Evolutionary conservation across 2,888 invertebrate genomes (phyloP), one percentile per base, ranked within the genome.

Genomic region (Halictus ligatus): DNA sequence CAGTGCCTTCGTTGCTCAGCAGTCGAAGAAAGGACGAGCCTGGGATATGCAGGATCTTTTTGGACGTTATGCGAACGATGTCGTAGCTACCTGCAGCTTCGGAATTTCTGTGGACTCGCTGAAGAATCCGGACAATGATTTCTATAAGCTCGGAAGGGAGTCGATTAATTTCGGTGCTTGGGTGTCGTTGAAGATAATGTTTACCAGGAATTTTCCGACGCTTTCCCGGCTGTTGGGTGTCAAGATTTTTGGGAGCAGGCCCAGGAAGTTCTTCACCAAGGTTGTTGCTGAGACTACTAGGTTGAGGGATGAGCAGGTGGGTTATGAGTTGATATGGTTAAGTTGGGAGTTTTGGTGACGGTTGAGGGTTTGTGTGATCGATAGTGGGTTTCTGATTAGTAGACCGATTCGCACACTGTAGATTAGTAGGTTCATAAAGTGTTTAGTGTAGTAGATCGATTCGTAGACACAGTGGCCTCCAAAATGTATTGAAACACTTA

Each of bases 21-120:
- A 80, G 87, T 25, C 79, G 81, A 18, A 48, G 83, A 4, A 77
- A 73, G 8, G 84, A 83, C 5, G 67, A 79, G 2, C 50, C 46
- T 75, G 94, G 5, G 92, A 95, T 18, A 87, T 93, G 60, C 94
- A 94, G 84, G 94, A 95, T 7, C 80, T 83, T 0, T 92, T 93
- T 35, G 86, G 90, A 0, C 82, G 92, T 46, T 93, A 89, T 69
- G 88, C 93, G 15, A 92, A 88, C 43, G 94, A 94, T 78, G 91
- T 94, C 0, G 91, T 94, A 4, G 93, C 93, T 2, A 91, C 91
- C 0, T 89, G 92, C 77, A 92, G 92, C 1, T 94, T 94, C 35
- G 94, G 94, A 0, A 84, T 94, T 3, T 58, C 78, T 18, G 83
- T 93, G 1, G 91, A 94, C 71, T 94, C 94, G 0, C 86, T 93